These are phyloP conservation scores for Pasiphila rectangulata DNA, from an alignment of 2,888 invertebrate genomes.

Conservation along the genomic window DNA sequence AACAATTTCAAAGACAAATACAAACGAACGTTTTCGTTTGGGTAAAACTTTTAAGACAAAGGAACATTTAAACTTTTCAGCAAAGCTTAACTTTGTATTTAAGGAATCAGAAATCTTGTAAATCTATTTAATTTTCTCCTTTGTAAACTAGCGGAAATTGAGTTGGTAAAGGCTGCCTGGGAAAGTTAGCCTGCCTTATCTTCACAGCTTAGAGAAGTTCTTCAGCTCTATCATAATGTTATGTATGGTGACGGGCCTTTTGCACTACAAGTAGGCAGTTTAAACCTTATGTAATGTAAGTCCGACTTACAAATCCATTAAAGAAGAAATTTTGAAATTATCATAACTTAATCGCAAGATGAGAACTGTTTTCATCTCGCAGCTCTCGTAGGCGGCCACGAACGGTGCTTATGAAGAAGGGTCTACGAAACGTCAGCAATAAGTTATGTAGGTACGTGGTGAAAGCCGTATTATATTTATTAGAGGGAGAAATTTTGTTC, in stretches of 20 bases:
- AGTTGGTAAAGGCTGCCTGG: constrained; percentile 16
- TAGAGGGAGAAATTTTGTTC: too few species aligned
- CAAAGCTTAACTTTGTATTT: constrained; percentile 21
- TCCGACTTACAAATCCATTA: too few species aligned
- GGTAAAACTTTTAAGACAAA: constrained; percentile 9
- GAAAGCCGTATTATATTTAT: too few species aligned
- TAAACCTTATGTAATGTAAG: too few species aligned
- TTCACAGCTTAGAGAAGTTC: constrained; percentile 5
- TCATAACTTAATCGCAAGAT: too few species aligned
- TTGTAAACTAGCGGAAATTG: constrained; percentile 27
- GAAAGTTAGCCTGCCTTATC: constrained; percentile 24
- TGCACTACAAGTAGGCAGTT: too few species aligned
- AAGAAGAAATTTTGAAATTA: too few species aligned
- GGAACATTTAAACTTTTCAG: constrained; percentile 20
- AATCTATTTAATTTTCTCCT: constrained; percentile 28
- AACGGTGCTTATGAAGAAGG: too few species aligned
- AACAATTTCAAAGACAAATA: constrained; percentile 6
- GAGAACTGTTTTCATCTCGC: too few species aligned
- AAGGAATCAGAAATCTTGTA: constrained; percentile 28
- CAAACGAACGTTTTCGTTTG: constrained; percentile 6
- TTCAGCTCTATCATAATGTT: not conserved
- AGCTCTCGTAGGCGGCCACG: too few species aligned
- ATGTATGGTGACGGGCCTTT: not conserved
- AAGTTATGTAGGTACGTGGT: too few species aligned
- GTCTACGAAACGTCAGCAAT: too few species aligned